Base-by-base conservation (phyloP, 2,888 invertebrate genomes). In the Dryococelus australis region DNA sequence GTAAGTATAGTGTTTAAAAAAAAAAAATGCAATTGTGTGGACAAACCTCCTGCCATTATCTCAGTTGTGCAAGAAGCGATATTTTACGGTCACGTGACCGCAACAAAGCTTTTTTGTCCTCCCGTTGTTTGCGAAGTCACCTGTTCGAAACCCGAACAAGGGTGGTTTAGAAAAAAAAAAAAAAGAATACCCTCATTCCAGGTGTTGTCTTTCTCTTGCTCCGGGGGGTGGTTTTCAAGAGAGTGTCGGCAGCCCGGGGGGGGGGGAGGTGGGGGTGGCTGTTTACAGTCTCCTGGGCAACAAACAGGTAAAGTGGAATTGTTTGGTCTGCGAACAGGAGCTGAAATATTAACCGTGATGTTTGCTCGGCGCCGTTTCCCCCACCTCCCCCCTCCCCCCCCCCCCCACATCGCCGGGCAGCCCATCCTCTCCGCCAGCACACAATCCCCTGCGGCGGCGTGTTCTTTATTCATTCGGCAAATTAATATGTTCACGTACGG, bases 401-500 rank as follows among this genome's bases (percentile, higher is more conserved):
- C 24, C 10, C 47, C 47, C 8, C 4, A 16, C 65, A 20, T 24
- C n/a, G 8, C 20, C 10, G 8, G 5, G 10, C 65, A 5, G 5
- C 20, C 65, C 24, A 5, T n/a, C 24, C 65, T 9, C 2, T 3
- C 65, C 20, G 24, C 65, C n/a, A 20, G 16, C 65, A 0, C 1
- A 16, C 20, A 12, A 51, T 24, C 65, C 65, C 65, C 65, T n/a
- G 65, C 24, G 65, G 65, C 65, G 8, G 0, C 24, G 65, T 35
- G 83, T 28, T 83, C 28, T 83, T 83, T 83, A 83, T 83, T 83
- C 83, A 83, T 83, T 43, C 83, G 43, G 24, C 83, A 27, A 83
- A 83, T 83, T 83, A 83, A 83, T 83, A 83, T 35, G 83, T 83
- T 35, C 83, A 83, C 65, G 65, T 65, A 65, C 65, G 65, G 65